Percentiles rank a stretch among this genome's conserved stretches.
Evolutionary conservation across 2,113 vertebrate genomes (phyloP).

Genomic region (Labeo catla): DNA sequence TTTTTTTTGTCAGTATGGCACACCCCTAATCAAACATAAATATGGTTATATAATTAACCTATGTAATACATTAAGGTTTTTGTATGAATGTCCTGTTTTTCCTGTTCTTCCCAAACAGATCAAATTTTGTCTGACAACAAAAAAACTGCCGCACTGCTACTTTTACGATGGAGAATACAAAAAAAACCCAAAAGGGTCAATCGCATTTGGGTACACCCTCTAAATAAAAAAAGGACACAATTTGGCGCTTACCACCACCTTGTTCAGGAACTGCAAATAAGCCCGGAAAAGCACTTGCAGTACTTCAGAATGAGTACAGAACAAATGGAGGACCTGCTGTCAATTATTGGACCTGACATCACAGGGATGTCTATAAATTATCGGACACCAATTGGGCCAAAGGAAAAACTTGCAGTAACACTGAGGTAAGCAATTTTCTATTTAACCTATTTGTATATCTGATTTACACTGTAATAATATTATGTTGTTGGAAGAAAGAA

Average conservation of each 20-base stretch:
- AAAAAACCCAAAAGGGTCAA: background rate
- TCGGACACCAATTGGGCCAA: background rate
- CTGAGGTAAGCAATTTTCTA: slow-evolving; percentile 5
- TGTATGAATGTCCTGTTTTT: background rate
- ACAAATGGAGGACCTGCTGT: slow-evolving; percentile 15
- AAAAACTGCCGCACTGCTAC: slow-evolving; percentile 3
- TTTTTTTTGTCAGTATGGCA: too few relatives aligned
- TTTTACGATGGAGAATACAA: background rate
- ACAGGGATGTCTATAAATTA: slow-evolving; percentile 14
- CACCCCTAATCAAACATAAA: background rate
- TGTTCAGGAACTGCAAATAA: slow-evolving; percentile 11
- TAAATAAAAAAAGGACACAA: background rate
- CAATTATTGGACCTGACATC: slow-evolving; percentile 3
- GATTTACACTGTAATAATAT: background rate
- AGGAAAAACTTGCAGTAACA: slow-evolving; percentile 17
- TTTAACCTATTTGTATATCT: background rate
- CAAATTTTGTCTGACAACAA: background rate
- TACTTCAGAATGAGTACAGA: slow-evolving; percentile 24
- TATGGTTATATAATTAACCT: background rate
- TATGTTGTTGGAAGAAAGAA: too few relatives aligned
- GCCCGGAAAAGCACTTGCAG: background rate
- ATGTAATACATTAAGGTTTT: background rate
- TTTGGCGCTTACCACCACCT: background rate
- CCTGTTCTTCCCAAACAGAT: background rate
- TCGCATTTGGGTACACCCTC: slow-evolving; percentile 5